Base-by-base conservation (phyloP, 2,113 vertebrate species). In the Chroicocephalus ridibundus region DNA sequence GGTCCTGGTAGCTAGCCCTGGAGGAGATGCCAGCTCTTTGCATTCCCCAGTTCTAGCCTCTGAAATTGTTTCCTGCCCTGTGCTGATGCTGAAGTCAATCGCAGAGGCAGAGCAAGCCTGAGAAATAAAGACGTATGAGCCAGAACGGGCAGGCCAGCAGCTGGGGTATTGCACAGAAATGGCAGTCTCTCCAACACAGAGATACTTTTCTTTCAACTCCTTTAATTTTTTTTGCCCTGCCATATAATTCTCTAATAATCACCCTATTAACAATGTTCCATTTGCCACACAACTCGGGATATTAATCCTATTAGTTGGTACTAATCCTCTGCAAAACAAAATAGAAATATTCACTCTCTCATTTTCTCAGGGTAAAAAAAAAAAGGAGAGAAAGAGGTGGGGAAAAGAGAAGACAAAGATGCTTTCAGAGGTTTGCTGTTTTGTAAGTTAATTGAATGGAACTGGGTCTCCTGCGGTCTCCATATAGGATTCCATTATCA, bases 241-340 rank as follows among this genome's bases (percentile, higher is more conserved):
- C 81, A 82, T 80, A 93, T 95, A 96, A 97, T 96, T 97, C 93
- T 71, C 76, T 93, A 94, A 96, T 97, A 97, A 97, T 94, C 92
- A 64, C 88, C 92, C 94, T 94, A 95, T 97, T 97, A 97, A 97
- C 84, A 84, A 65, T 90, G 87, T 95, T 96, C 94, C 94, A 94
- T 97, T 96, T 96, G 94, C 95, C 95, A 96, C 86, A 88, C 82
- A 94, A 94, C 80, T 96, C 24, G 2, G 91, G 74, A 95, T 96
- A 97, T 96, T 97, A 97, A 97, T 97, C 97, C 97, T 96, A 97
- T 97, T 97, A 97, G 84, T 79, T 93, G 69, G 76, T 69, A 58
- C 69, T 94, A 96, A 95, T 97, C 97, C 87, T 76, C 65, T 47
- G 78, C 86, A 94, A 94, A 97, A 97, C 88, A 97, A 97, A 96